Conservation (phyloP, 1,140 invertebrate genomes). For the Trichonephila clavata region DNA sequence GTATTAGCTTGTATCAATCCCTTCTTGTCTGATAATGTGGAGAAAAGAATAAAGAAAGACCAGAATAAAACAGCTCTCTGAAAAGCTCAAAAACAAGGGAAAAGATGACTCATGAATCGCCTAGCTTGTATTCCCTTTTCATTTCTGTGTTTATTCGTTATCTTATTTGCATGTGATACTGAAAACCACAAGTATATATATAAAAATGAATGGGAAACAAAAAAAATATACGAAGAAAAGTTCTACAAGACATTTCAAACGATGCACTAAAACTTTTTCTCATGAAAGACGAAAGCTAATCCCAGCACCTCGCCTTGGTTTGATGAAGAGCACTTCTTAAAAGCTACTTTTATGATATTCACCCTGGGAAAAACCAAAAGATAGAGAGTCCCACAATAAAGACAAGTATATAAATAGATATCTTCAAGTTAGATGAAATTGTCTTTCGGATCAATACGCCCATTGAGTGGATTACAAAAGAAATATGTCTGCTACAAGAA, state of each 20-base stretch:
- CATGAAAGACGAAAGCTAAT: not conserved
- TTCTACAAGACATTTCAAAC: not conserved
- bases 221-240: not conserved
- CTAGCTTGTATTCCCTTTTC: not conserved
- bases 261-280: not conserved
- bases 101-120: no score
- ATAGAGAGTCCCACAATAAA: conserved; percentile 47
- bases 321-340: conserved; percentile 36
- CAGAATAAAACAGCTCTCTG: not conserved
- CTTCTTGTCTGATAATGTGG: not conserved
- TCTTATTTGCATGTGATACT: not conserved
- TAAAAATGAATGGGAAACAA: not conserved
- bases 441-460: conserved; percentile 47
- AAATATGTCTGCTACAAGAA: conserved; percentile 48
- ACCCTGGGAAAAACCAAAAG: conserved; percentile 26
- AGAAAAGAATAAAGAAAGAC: not conserved
- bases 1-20: not conserved
- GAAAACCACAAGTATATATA: not conserved
- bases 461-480: conserved; percentile 11
- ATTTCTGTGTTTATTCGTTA: not conserved
- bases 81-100: no score
- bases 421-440: conserved; percentile 51
- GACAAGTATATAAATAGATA: conserved; percentile 66
- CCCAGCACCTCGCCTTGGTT: not conserved
- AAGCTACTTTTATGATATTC: conserved; percentile 61